Evolutionary conservation across 2,797 vertebrate genomes (phyloP), one percentile per base, ranked within the genome.

Genomic region (Sternarchorhynchus goeldii): DNA sequence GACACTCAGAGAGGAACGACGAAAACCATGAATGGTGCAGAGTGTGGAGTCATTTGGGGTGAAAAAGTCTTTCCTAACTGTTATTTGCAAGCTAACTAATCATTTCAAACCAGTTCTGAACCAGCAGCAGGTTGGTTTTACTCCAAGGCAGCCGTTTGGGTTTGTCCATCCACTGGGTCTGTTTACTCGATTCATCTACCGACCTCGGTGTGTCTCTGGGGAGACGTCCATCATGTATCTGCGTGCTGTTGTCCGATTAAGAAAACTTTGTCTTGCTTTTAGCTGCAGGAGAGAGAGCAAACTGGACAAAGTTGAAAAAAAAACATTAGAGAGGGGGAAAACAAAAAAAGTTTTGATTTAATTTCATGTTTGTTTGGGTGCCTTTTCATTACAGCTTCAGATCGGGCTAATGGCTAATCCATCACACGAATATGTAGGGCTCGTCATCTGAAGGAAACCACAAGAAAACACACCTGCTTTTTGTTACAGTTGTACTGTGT

Each of bases 391-490:
- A 17, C 50, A 41, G 39, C 39, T 65, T 73, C 60, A 16, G 10
- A 57, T 73, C 36, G 45, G 58, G 25, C 55, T 17, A 5, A 25
- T 25, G 55, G 41, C 29, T 29, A 29, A 41, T 67, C 78, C 20
- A 21, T 82, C 34, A 60, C 29, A 36, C 34, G 21, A 41, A 69
- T 62, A 69, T 45, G 58, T 58, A 75, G 63, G 39, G 73, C 75
- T 60, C 62, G 64, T 64, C 68, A 63, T 83, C 39, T 39, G 60
- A 53, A 39, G 29, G 74, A 68, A 71, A 63, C 80, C 53, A 58
- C 41, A 77, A 70, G 55, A 74, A 60, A 16, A 32, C 66, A 8
- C 68, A 59, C 65, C 67, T 56, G 6, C 75, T 55, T 41, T 41
- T 3, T 41, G n/a, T n/a, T 41, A 41, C 32, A n/a, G 6, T 41